Evolutionary conservation across 2,888 invertebrate species (phyloP).

Genomic region (Brachypalpus laphriformis): DNA sequence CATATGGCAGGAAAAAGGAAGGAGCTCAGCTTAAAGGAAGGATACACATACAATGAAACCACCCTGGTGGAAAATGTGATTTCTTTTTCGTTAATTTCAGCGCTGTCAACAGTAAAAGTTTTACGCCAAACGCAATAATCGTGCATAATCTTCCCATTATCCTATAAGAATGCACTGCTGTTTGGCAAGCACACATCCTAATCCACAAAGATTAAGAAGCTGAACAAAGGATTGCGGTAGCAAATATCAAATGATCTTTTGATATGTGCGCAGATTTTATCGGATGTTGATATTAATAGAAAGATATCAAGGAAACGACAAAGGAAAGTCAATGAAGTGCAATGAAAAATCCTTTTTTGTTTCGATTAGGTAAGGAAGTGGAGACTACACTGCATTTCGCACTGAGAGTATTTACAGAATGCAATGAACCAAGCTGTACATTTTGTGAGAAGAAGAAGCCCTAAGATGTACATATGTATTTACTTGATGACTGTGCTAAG

Average conservation of each 20-base stretch:
- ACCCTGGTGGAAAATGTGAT: slow-evolving; percentile 53
- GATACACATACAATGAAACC: slow-evolving; percentile 16
- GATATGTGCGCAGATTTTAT: slow-evolving; percentile 55
- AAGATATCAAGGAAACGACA: slow-evolving; percentile 31
- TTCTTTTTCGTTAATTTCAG: slow-evolving; percentile 51
- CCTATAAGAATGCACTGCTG: slow-evolving; percentile 31
- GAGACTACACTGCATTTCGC: too few species aligned
- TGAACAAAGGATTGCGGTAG: slow-evolving; percentile 47
- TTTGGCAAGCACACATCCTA: slow-evolving; percentile 57
- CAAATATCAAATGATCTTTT: slow-evolving; percentile 54
- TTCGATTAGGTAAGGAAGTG: neutral
- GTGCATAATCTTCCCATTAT: slow-evolving; percentile 58
- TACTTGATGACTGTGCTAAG: too few species aligned
- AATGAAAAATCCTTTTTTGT: slow-evolving; percentile 34
- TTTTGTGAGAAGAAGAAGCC: too few species aligned
- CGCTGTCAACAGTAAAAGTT: slow-evolving; percentile 39
- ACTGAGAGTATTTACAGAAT: too few species aligned
- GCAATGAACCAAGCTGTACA: too few species aligned
- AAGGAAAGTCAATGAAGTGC: slow-evolving; percentile 57
- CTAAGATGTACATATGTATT: too few species aligned
- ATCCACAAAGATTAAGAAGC: slow-evolving; percentile 61
- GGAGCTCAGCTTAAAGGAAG: neutral
- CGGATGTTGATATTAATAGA: slow-evolving; percentile 59
- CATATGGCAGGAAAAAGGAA: slow-evolving; percentile 52
- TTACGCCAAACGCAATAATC: slow-evolving; percentile 43